phyloP scores from a whole-genome alignment of 2,113 vertebrate species.

The Bubo scandiacus region DNA sequence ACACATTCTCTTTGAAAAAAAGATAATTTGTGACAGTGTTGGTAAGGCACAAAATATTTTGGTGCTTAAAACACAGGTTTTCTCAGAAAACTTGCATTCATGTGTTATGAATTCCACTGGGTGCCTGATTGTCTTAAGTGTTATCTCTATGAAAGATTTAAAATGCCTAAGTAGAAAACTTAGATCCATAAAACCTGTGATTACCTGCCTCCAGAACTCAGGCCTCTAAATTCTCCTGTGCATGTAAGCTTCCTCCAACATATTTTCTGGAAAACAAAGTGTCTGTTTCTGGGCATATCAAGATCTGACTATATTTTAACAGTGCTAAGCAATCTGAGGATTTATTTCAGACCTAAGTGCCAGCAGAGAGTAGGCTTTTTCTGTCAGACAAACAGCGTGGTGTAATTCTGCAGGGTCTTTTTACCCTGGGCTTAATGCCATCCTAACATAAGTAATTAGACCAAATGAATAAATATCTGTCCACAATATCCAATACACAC shows the following conservation, averaged over 20 bases:
- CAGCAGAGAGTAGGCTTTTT: background rate
- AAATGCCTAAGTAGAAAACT: background rate
- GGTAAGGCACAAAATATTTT: background rate
- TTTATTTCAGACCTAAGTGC: background rate
- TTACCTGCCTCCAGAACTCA: background rate
- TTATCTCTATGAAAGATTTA: background rate
- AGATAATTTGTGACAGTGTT: background rate
- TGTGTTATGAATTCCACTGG: background rate
- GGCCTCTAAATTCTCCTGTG: background rate
- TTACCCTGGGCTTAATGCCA: background rate
- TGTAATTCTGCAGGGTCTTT: background rate
- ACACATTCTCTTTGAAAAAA: background rate
- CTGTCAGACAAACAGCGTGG: background rate
- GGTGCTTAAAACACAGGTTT: background rate
- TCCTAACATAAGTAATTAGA: background rate
- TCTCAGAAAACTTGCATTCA: background rate
- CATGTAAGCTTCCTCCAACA: background rate
- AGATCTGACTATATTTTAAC: background rate
- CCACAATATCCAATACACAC: background rate
- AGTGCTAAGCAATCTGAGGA: background rate
- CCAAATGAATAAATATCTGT: background rate
- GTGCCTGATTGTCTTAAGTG: accelerated
- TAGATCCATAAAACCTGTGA: background rate
- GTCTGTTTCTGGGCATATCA: background rate
- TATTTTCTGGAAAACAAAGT: background rate